These are phyloP conservation scores for Oscheius onirici DNA, from an alignment of 2,888 invertebrate genomes.

Conservation along the genomic window DNA sequence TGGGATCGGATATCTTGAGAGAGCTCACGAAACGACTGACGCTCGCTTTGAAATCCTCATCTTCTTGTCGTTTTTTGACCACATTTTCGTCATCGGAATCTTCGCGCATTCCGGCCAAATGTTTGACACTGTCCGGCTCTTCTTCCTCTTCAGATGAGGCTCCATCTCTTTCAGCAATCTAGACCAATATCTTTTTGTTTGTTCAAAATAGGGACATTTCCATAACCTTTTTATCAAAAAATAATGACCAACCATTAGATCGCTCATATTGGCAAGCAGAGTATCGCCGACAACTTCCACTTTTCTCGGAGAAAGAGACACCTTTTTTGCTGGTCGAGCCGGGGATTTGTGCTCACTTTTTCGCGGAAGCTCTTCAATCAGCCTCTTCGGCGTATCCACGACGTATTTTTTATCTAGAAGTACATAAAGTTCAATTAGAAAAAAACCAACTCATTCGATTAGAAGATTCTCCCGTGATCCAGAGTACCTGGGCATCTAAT, in stretches of 20 bases:
- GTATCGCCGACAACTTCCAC: conserved; percentile 22
- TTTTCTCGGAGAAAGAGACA: background rate
- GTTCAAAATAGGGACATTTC: no score
- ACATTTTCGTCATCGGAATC: conserved; percentile 18
- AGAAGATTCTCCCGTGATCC: conserved; percentile 47
- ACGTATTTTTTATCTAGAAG: conserved; percentile 7
- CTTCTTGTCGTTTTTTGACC: background rate
- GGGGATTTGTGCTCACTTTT: background rate
- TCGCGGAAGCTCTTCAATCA: conserved; percentile 17
- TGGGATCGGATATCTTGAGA: no score
- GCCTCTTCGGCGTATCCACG: conserved; percentile 10
- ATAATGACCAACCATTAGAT: background rate
- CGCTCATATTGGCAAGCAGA: background rate
- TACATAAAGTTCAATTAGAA: background rate
- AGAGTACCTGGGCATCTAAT: conserved; percentile 46
- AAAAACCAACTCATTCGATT: conserved; percentile 19
- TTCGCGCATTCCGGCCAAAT: background rate
- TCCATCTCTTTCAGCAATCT: conserved; percentile 27
- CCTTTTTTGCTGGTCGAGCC: background rate
- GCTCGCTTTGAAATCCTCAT: conserved; percentile 4
- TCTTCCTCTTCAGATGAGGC: conserved; percentile 4
- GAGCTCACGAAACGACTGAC: conserved; percentile 6
- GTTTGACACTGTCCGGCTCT: background rate
- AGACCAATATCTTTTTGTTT: no score
- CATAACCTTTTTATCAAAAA: no score